phyloP scores from a whole-genome alignment of 2,888 invertebrate genomes.

The Ischnura elegans region DNA sequence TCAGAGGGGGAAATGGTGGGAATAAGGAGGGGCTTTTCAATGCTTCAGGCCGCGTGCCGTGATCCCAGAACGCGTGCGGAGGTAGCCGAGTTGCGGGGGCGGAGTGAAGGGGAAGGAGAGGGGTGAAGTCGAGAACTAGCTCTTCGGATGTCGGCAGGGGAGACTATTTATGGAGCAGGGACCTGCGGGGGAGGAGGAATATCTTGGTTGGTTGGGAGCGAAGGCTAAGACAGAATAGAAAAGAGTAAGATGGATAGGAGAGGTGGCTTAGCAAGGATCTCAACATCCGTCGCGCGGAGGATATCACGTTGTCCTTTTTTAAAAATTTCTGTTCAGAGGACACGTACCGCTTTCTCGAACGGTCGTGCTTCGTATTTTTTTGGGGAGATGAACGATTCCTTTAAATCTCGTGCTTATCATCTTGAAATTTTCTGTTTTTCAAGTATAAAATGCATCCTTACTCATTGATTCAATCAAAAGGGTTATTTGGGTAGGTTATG shows the following conservation, averaged over 20 bases:
- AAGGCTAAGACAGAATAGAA: not conserved
- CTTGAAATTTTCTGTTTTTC: too few relatives aligned
- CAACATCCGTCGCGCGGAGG: not conserved
- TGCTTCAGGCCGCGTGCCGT: conserved; percentile 17
- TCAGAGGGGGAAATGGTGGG: not conserved
- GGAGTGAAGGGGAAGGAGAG: not conserved
- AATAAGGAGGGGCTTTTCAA: not conserved
- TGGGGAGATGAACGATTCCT: too few relatives aligned
- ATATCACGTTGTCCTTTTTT: not conserved
- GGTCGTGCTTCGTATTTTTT: too few relatives aligned
- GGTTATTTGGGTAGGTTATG: too few relatives aligned
- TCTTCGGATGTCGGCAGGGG: not conserved
- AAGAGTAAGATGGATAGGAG: not conserved
- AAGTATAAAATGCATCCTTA: too few relatives aligned
- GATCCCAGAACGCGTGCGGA: conserved; percentile 14
- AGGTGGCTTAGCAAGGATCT: not conserved
- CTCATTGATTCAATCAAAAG: too few relatives aligned
- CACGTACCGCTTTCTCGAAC: too few relatives aligned
- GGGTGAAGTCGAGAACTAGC: not conserved
- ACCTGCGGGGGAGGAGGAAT: not conserved
- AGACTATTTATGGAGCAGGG: not conserved
- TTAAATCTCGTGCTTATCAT: too few relatives aligned
- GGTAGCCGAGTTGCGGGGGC: not conserved
- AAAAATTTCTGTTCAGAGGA: too few relatives aligned
- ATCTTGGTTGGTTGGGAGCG: not conserved